Base-by-base conservation (phyloP, 2,888 invertebrate genomes). In the Micropterix aruncella region DNA sequence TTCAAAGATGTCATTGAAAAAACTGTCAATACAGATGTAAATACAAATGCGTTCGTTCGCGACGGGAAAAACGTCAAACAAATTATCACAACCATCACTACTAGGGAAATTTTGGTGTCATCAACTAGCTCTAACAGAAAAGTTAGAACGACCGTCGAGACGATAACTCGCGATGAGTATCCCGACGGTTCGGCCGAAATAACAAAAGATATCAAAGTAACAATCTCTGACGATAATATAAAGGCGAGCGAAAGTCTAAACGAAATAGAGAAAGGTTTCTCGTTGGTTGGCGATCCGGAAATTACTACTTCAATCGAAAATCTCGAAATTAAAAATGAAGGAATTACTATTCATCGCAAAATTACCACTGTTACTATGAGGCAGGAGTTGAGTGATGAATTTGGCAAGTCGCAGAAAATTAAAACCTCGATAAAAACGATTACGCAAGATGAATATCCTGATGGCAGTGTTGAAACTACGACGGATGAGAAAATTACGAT, bases 401-500 rank as follows among this genome's bases (percentile, higher is more conserved):
- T 51, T 38, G 54, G 51, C 15, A 57, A 50, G 19, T 56, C 57
- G 7, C 63, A 56, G 47, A 70, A 68, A 60, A 57, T 66, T 3
- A 69, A 65, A 55, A 67, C 65, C 3, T 57, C 55, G 2, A 55
- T 63, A 3, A 61, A 55, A 50, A 63, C 62, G 15, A 47, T 60
- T 2, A 58, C 57, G 44, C 66, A 66, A 58, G 67, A 71, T 51
- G 62, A 65, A 56, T 53, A 61, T 49, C 66, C 66, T 3, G 65
- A 70, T 55, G 66, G 68, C 2, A 61, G 65, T n/a, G 55, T 67
- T 1, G 54, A 64, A 40, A 65, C 62, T 1, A 66, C 66, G 48
- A 66, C 60, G 44, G 67, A 61, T 52, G 66, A 67, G 56, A 70
- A 67, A 50, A 58, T 65, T 18, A 66, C 66, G 5, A 60, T 70